phyloP scores from a whole-genome alignment of 2,888 invertebrate species.

The Tetheella fluctuosa region DNA sequence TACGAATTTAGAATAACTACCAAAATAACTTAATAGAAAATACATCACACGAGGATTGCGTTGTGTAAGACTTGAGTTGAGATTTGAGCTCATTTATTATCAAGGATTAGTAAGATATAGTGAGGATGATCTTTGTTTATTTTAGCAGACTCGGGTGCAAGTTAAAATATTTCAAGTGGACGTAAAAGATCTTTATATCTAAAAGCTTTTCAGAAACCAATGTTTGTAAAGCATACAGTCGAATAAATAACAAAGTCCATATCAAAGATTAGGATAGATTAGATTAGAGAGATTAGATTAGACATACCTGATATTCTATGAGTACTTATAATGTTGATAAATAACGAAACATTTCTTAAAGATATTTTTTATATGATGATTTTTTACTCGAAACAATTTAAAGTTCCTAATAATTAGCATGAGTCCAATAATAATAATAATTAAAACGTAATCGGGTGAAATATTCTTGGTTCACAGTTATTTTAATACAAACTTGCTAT shows the following conservation, averaged over 20 bases:
- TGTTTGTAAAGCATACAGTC: too few relatives aligned
- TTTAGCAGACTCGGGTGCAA: background rate
- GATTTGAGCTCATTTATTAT: background rate
- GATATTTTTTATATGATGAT: too few relatives aligned
- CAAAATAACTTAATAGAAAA: background rate
- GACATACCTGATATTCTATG: too few relatives aligned
- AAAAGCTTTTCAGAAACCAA: too few relatives aligned
- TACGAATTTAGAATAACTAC: conserved; percentile 2
- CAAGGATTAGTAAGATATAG: background rate
- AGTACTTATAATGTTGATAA: too few relatives aligned
- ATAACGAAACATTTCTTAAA: too few relatives aligned
- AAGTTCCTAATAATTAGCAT: background rate
- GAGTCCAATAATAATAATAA: background rate
- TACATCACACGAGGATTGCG: background rate
- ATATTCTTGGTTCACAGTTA: background rate
- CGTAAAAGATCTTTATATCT: background rate
- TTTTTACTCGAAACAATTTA: too few relatives aligned
- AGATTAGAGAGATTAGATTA: too few relatives aligned
- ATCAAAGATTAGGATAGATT: too few relatives aligned
- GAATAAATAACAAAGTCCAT: too few relatives aligned
- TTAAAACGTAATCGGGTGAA: background rate
- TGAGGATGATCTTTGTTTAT: background rate
- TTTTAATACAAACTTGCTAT: background rate
- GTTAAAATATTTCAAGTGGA: background rate
- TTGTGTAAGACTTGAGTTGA: background rate